Conservation (phyloP, 2,797 vertebrate genomes). For the Melanotaenia trifasciata region DNA sequence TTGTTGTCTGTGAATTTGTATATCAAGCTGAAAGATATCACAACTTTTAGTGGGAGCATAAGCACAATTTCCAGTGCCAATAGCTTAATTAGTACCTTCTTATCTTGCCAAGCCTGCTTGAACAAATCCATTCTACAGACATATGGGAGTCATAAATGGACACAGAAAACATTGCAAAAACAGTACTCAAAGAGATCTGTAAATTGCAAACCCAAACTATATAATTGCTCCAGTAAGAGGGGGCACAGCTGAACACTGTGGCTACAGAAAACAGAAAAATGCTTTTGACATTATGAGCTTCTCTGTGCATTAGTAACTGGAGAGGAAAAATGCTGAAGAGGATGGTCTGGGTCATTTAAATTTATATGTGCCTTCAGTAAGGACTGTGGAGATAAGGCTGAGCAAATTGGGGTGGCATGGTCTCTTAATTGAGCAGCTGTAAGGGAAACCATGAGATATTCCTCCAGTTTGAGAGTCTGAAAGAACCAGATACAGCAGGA, state of each 20-base stretch:
- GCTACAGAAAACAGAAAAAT: constrained; percentile 4
- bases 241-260: not conserved
- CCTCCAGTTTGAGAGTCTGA: constrained; percentile 40
- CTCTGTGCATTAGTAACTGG: constrained; percentile 14
- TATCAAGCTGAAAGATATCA: constrained; percentile 42
- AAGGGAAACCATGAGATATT: constrained; percentile 24
- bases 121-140: constrained; percentile 32
- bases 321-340: constrained; percentile 32
- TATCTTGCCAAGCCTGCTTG: constrained; percentile 43
- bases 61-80: constrained; percentile 49
- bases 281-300: not conserved
- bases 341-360: constrained; percentile 26
- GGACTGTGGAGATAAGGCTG: constrained; percentile 16
- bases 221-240: not conserved
- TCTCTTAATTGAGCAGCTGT: constrained; percentile 48
- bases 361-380: constrained; percentile 14
- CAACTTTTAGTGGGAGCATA: constrained; percentile 37
- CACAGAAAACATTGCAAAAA: constrained; percentile 19
- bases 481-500: constrained; percentile 42
- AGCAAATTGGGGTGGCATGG: constrained; percentile 29
- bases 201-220: constrained; percentile 9
- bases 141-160: constrained; percentile 37
- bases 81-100: constrained; percentile 34
- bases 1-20: constrained; percentile 34
- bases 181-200: constrained; percentile 1